These are phyloP conservation scores for Ypsolopha scabrella DNA, from an alignment of 2,888 invertebrate genomes.

Conservation along the genomic window DNA sequence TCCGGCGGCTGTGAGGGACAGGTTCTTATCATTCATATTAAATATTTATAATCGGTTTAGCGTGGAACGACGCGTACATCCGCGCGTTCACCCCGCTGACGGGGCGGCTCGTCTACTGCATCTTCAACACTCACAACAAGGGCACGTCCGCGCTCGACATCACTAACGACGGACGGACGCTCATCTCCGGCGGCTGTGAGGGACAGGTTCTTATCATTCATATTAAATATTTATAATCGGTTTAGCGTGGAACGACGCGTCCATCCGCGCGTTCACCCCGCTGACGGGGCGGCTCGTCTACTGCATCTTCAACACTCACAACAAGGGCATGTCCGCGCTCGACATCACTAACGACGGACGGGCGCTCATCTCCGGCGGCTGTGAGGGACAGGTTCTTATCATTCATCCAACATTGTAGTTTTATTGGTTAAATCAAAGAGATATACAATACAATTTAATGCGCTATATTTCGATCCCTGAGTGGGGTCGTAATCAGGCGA, in stretches of 20 bases:
- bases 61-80: conserved; percentile 87
- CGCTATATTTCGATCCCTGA: no score
- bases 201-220: no score
- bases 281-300: conserved; percentile 85
- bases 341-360: conserved; percentile 78
- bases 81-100: conserved; percentile 86
- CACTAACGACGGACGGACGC: conserved; percentile 75
- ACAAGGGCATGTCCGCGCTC: conserved; percentile 88
- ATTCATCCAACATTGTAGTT: no score
- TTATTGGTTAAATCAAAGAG: no score
- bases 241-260: conserved; percentile 88
- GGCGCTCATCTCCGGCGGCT: conserved; percentile 87
- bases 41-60: conserved; percentile 33
- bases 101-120: conserved; percentile 83
- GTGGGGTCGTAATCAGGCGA: no score
- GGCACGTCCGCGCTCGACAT: conserved; percentile 87
- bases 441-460: no score
- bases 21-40: conserved; percentile 35
- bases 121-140: conserved; percentile 90
- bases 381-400: conserved; percentile 95
- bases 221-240: no score
- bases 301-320: conserved; percentile 89
- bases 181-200: conserved; percentile 92
- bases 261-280: conserved; percentile 85
- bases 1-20: conserved; percentile 96